A percentile compares a stretch with the other conserved stretches of the same genome.
These are phyloP conservation scores for Pterocles gutturalis DNA, from an alignment of 2,113 vertebrate species.

Conservation along the genomic window DNA sequence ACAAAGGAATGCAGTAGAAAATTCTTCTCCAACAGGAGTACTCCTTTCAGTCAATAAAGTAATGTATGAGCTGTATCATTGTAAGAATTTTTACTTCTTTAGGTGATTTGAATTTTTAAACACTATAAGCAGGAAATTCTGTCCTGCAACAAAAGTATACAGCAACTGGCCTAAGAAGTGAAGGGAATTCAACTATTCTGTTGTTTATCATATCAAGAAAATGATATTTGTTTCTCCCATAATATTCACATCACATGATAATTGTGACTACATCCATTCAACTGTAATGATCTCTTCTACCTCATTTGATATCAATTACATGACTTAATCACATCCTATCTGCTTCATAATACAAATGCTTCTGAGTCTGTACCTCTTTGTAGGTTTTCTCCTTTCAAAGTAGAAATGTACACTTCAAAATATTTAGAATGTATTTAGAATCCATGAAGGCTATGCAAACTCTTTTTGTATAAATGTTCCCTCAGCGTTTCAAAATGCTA, in stretches of 20 bases:
- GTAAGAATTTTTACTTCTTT: neutral
- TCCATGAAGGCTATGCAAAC: neutral
- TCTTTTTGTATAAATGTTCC: neutral
- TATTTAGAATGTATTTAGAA: neutral
- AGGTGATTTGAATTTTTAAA: slow-evolving; percentile 27
- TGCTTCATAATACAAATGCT: neutral
- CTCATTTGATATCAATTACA: neutral
- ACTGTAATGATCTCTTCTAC: neutral
- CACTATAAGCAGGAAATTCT: neutral
- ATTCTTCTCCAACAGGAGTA: neutral
- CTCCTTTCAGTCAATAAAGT: slow-evolving; percentile 15
- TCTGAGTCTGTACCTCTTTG: neutral
- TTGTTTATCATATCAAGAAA: neutral
- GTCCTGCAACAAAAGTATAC: neutral
- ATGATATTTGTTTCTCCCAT: neutral
- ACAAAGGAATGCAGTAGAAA: slow-evolving; percentile 7
- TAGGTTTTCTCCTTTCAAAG: neutral
- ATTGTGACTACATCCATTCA: neutral
- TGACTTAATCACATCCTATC: neutral
- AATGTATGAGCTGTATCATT: neutral
- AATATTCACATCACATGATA: neutral
- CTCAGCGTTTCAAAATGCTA: neutral
- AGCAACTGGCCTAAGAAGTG: neutral
- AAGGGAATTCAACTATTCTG: neutral
- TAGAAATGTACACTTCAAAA: neutral